phyloP scores from a whole-genome alignment of 2,797 vertebrate genomes.

The Gobionotothen gibberifrons region DNA sequence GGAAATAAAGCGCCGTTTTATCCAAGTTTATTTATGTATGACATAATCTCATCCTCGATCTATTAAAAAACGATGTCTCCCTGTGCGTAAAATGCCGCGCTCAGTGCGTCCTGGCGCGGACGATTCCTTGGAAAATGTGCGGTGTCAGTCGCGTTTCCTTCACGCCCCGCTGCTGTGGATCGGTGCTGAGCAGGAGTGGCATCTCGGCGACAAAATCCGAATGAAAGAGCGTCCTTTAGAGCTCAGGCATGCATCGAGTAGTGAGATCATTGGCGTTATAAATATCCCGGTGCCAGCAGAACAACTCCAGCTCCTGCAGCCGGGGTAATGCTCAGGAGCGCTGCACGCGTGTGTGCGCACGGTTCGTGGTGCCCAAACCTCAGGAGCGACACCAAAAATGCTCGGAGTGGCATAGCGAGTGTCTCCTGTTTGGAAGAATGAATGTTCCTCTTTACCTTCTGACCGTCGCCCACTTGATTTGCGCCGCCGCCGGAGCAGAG shows the following conservation, averaged over 20 bases:
- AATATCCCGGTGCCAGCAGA: slow-evolving; percentile 88
- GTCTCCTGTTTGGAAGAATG: slow-evolving; percentile 86
- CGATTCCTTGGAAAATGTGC: slow-evolving; percentile 46
- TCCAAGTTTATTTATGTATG: background rate
- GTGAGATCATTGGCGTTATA: slow-evolving; percentile 94
- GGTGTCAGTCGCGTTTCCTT: slow-evolving; percentile 47
- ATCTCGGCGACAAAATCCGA: slow-evolving; percentile 66
- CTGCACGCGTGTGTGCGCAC: slow-evolving; percentile 66
- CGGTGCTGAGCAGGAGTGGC: slow-evolving; percentile 69
- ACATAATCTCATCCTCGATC: slow-evolving; percentile 35
- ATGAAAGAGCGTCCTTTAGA: slow-evolving; percentile 77
- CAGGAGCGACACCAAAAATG: slow-evolving; percentile 67
- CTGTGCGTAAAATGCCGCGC: slow-evolving; percentile 79
- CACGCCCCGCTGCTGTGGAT: slow-evolving; percentile 62
- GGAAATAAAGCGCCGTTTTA: background rate
- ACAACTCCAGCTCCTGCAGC: slow-evolving; percentile 76
- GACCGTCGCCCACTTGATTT: slow-evolving; percentile 83
- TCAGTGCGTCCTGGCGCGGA: slow-evolving; percentile 66
- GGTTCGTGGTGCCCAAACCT: slow-evolving; percentile 55
- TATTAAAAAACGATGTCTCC: slow-evolving; percentile 41
- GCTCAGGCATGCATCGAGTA: slow-evolving; percentile 82
- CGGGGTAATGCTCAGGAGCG: slow-evolving; percentile 83
- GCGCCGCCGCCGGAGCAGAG: slow-evolving; percentile 75
- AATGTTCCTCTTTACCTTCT: slow-evolving; percentile 85
- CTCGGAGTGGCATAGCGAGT: slow-evolving; percentile 61